phyloP scores from a whole-genome alignment of 2,888 invertebrate species.

The Drosophila nr. medialis region DNA sequence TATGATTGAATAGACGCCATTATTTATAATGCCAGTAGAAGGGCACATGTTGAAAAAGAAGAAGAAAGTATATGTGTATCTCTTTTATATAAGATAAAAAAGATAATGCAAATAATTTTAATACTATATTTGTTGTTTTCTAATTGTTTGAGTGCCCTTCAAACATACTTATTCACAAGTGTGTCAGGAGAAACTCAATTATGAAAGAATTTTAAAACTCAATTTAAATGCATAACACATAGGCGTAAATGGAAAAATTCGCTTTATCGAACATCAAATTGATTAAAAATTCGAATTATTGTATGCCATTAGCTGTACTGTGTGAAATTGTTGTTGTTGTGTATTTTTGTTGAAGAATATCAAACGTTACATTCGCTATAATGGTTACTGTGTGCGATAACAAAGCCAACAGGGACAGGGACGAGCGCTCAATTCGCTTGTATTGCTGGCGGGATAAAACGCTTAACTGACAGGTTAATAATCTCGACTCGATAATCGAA shows the following conservation, averaged over 20 bases:
- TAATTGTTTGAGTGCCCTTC: neutral
- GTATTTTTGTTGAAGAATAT: constrained; percentile 9
- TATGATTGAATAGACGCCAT: constrained; percentile 55
- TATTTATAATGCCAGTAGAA: constrained; percentile 29
- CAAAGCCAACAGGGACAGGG: constrained; percentile 31
- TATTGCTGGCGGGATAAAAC: constrained; percentile 67
- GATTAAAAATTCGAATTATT: constrained; percentile 6
- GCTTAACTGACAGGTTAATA: constrained; percentile 80
- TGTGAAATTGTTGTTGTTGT: constrained; percentile 3
- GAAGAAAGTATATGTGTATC: neutral
- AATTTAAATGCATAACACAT: neutral
- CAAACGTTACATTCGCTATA: constrained; percentile 26
- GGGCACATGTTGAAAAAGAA: neutral
- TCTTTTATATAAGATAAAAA: neutral
- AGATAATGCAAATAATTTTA: neutral
- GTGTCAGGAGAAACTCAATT: neutral
- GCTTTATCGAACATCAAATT: neutral
- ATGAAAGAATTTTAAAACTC: neutral
- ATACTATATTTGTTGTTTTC: neutral
- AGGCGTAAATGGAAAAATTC: neutral
- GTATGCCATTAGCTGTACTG: neutral
- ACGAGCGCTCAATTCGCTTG: constrained; percentile 42
- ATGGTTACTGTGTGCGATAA: constrained; percentile 34
- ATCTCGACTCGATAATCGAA: constrained; percentile 81
- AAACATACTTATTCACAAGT: neutral